Evolutionary conservation across 1,140 invertebrate genomes (phyloP).

Genomic region (Teleopsis dalmanni): DNA sequence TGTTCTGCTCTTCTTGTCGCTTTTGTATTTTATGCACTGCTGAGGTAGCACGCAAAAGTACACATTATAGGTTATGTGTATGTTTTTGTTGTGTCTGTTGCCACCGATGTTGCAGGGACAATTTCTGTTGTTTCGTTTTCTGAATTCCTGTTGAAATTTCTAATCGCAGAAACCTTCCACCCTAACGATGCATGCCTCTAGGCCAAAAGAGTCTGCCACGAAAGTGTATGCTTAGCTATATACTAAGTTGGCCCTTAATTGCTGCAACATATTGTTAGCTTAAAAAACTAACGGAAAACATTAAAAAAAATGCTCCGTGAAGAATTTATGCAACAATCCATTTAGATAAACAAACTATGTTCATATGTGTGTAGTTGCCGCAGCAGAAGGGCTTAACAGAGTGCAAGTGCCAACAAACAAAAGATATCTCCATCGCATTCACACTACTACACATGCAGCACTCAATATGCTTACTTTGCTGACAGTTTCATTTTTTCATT

Average conservation of each 20-base stretch:
- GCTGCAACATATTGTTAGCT: slow-evolving; percentile 12
- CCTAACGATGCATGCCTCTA: slow-evolving; percentile 27
- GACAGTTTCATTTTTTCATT: no score
- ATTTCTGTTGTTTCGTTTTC: slow-evolving; percentile 9
- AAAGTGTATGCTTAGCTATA: not conserved
- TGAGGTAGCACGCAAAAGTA: not conserved
- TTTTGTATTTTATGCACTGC: not conserved
- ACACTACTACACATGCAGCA: no score
- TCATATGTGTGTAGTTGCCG: no score
- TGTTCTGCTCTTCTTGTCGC: not conserved
- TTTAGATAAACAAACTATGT: no score
- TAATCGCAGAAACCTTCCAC: slow-evolving; percentile 43
- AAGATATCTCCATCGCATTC: no score
- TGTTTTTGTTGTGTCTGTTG: not conserved
- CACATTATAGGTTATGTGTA: not conserved
- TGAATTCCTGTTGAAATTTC: slow-evolving; percentile 38
- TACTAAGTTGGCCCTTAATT: slow-evolving; percentile 6
- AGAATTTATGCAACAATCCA: no score
- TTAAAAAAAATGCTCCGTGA: no score
- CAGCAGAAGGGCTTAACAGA: no score
- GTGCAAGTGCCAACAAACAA: no score
- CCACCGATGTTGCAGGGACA: not conserved
- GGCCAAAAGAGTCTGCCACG: not conserved
- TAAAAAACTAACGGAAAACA: no score
- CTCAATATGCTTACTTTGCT: no score